Evolutionary conservation across 2,888 invertebrate genomes (phyloP), one percentile per base, ranked within the genome.

Genomic region (Luffia ferchaultella): DNA sequence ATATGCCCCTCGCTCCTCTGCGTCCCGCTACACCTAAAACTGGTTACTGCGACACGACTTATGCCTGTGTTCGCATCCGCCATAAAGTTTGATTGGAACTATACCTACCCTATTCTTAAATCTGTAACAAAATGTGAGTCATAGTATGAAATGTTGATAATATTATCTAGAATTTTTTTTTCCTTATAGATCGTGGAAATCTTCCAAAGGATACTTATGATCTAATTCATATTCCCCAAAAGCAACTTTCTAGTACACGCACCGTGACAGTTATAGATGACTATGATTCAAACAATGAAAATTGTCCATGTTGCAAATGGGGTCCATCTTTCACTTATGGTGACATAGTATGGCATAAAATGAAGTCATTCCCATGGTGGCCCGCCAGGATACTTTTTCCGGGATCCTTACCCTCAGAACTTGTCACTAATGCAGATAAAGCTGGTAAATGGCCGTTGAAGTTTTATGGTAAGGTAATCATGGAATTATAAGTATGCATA

Each of bases 221-320:
- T 47, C 62, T 63, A 1, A 62, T 62, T 16, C 67, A 70, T 0
- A 49, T 73, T 0, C 68, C 78, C 1, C 63, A 71, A 53, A 79
- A 78, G 62, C 73, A 80, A 17, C 57, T 80, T 0, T 83, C 82
- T 1, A 75, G 80, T 48, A 82, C 82, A 0, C 65, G 82, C 18
- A 71, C 67, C 0, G 70, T 71, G 17, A 64, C 66, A 49, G 57
- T 66, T 1, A 69, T 20, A 58, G 56, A 3, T 64, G 64, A 19
- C 67, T 69, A 12, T 20, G 68, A 12, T 20, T 15, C 43, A 18
- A 18, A 2, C 2, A 18, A 62, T 0, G 69, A 70, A 1, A 53
- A 78, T 0, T 82, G 83, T 50, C 82, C 83, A 1, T 79, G 79
- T 46, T 82, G 83, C 58, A 74, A 73, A 71, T 80, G 79, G 80